Evolutionary conservation across 2,113 vertebrate genomes (phyloP).

Genomic region (Erpornis zantholeuca): DNA sequence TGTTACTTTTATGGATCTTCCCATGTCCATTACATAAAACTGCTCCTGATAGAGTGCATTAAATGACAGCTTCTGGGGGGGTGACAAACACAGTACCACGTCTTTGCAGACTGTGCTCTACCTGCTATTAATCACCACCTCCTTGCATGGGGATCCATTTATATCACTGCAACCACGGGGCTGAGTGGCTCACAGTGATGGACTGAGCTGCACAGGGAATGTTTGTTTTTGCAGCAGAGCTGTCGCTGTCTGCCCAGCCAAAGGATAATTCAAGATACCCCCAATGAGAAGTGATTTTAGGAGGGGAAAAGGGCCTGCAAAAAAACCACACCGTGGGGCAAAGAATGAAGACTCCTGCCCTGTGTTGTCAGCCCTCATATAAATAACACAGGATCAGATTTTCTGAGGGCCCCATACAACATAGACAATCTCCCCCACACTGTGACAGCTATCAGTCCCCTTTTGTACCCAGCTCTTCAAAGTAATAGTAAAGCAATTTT

Average conservation of each 20-base stretch:
- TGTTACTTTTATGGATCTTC: constrained; percentile 77
- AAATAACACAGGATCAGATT: not conserved
- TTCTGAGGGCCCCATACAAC: not conserved
- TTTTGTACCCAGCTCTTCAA: not conserved
- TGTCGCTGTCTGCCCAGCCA: not conserved
- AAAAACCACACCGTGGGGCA: not conserved
- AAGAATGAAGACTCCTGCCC: not conserved
- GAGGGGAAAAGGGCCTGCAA: not conserved
- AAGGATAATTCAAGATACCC: constrained; percentile 33
- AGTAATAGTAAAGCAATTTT: not conserved
- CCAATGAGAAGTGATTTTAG: constrained; percentile 3
- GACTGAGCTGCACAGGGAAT: not conserved
- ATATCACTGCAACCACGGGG: constrained; percentile 58
- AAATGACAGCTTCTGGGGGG: constrained; percentile 71
- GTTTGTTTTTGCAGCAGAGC: constrained; percentile 70
- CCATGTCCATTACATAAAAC: constrained; percentile 73
- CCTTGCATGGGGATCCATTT: constrained; percentile 68
- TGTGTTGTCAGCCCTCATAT: not conserved
- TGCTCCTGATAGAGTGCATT: constrained; percentile 57
- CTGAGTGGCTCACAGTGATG: constrained; percentile 62
- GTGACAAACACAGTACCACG: not conserved
- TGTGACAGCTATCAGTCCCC: fast-evolving
- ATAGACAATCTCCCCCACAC: not conserved
- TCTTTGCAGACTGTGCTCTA: constrained; percentile 7
- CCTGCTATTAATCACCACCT: constrained; percentile 69